These are phyloP conservation scores for Silurus meridionalis DNA, from an alignment of 2,113 vertebrate species.

Conservation along the genomic window DNA sequence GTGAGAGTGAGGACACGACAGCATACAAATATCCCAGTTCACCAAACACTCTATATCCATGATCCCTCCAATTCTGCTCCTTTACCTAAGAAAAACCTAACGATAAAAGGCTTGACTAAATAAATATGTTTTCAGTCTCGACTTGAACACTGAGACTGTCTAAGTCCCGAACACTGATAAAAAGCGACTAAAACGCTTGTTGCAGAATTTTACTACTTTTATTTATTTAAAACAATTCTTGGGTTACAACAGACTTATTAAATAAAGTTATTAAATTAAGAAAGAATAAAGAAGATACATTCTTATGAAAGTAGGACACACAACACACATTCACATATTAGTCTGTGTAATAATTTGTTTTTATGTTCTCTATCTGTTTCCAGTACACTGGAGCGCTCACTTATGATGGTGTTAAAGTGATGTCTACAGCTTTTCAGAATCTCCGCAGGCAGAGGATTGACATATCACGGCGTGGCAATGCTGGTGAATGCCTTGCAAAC, in stretches of 20 bases:
- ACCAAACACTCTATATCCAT: no score
- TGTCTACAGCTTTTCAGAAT: constrained; percentile 96
- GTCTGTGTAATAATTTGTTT: neutral
- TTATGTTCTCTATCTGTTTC: neutral
- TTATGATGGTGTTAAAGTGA: constrained; percentile 94
- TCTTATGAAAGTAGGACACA: neutral
- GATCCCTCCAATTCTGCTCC: no score
- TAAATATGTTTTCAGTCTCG: no score
- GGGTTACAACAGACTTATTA: neutral
- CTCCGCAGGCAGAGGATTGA: constrained; percentile 92
- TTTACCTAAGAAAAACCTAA: no score
- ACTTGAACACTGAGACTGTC: no score
- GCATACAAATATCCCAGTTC: no score
- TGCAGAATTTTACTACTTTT: neutral
- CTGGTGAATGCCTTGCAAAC: constrained; percentile 96
- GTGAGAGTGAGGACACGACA: no score
- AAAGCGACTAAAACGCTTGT: neutral
- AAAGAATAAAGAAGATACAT: neutral
- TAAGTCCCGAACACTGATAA: no score
- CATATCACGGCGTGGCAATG: constrained; percentile 94
- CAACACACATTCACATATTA: neutral
- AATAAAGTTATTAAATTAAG: neutral
- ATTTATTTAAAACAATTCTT: neutral
- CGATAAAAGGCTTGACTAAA: no score
- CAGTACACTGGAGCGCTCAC: constrained; percentile 96